Evolutionary conservation across 2,888 invertebrate species (phyloP).

Genomic region (Cheilosia impressa): DNA sequence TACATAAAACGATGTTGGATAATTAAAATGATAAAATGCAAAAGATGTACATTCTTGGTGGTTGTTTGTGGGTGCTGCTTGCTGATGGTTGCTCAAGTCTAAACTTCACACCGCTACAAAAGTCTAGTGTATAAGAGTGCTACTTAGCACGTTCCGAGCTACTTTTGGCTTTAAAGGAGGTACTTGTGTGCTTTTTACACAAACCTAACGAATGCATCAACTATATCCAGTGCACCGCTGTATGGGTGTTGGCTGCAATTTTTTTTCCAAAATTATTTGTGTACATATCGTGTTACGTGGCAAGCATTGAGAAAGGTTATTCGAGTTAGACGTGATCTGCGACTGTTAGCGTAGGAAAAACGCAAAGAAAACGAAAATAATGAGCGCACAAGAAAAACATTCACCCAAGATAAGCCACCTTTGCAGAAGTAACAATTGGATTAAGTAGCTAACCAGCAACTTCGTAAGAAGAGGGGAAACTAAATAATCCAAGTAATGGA

Average conservation of each 20-base stretch:
- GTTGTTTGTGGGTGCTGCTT: not conserved
- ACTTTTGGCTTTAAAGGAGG: not conserved
- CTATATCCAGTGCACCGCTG: not conserved
- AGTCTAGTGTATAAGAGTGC: constrained; percentile 3
- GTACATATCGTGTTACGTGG: not conserved
- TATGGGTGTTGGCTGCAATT: not conserved
- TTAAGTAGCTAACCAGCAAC: not conserved
- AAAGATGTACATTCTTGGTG: constrained; percentile 18
- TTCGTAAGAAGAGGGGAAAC: not conserved
- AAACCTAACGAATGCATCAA: constrained; percentile 29
- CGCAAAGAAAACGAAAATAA: not conserved
- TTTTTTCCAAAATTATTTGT: not conserved
- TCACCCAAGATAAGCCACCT: not conserved
- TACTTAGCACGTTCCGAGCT: constrained; percentile 25
- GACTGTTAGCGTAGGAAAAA: not conserved
- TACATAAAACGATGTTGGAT: constrained; percentile 18
- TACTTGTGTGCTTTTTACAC: not conserved
- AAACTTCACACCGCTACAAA: not conserved
- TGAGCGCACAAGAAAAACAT: not conserved
- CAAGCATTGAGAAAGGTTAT: not conserved
- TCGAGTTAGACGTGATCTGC: not conserved
- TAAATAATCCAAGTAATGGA: not conserved
- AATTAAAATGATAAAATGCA: constrained; percentile 49
- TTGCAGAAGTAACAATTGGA: not conserved
- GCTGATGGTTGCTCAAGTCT: constrained; percentile 7